A percentile compares a stretch with the other conserved stretches of the same genome.
Conservation (phyloP, 1,140 invertebrate genomes). For the Hypothenemus hampei region DNA sequence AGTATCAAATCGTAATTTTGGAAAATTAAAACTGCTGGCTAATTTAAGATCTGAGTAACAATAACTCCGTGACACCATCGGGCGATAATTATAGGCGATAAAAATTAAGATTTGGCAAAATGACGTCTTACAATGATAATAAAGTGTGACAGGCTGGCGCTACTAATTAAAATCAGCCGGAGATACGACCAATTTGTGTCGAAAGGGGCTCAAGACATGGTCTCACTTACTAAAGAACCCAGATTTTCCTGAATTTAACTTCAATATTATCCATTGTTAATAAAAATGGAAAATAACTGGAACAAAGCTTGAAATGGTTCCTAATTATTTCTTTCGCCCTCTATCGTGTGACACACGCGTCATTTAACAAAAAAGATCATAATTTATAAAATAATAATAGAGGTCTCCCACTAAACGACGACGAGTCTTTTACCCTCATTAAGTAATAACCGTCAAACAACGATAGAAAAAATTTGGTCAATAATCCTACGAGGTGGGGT, state of each 20-base stretch:
- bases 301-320: too few species aligned
- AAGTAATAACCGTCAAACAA: constrained; percentile 23
- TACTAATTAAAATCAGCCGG: constrained; percentile 26
- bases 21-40: constrained; percentile 22
- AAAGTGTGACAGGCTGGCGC: constrained; percentile 25
- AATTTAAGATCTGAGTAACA: constrained; percentile 21
- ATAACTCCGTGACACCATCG: constrained; percentile 25
- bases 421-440: constrained; percentile 23
- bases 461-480: constrained; percentile 20
- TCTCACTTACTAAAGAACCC: too few species aligned
- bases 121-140: constrained; percentile 28
- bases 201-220: constrained; percentile 25
- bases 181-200: constrained; percentile 29
- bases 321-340: constrained; percentile 4
- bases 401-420: constrained; percentile 10
- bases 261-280: too few species aligned
- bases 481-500: constrained; percentile 17
- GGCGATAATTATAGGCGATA: constrained; percentile 29
- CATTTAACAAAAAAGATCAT: constrained; percentile 17
- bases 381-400: constrained; percentile 25
- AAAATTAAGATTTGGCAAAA: constrained; percentile 27
- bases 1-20: not conserved
- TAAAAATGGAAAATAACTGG: too few species aligned
- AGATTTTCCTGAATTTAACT: too few species aligned
- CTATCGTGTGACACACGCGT: constrained; percentile 4